phyloP scores from a whole-genome alignment of 2,888 invertebrate species.

The Mycalesis mineus region DNA sequence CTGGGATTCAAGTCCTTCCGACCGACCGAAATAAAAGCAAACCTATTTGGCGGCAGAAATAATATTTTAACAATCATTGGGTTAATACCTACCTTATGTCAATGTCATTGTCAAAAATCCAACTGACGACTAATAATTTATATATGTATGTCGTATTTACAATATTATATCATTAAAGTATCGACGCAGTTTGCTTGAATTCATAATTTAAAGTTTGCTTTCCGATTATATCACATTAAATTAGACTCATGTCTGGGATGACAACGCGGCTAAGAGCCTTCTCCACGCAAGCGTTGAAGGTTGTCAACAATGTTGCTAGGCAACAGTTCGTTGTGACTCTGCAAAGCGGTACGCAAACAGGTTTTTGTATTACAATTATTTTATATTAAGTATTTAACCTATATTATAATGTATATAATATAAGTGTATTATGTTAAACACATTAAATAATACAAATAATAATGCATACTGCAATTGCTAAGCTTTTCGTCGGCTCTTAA shows the following conservation, averaged over 20 bases:
- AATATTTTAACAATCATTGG: too few relatives aligned
- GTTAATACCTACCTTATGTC: too few relatives aligned
- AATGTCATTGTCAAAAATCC: background rate
- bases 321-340: constrained; percentile 64
- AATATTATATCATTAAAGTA: background rate
- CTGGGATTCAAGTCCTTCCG: too few relatives aligned
- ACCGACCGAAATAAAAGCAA: too few relatives aligned
- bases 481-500: too few relatives aligned
- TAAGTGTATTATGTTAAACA: too few relatives aligned
- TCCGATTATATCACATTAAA: background rate
- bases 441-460: too few relatives aligned
- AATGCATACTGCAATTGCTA: too few relatives aligned
- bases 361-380: background rate
- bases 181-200: background rate
- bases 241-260: constrained; percentile 50
- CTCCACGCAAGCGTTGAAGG: constrained; percentile 58
- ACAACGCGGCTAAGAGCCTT: constrained; percentile 62
- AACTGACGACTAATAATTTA: background rate
- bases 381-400: too few relatives aligned
- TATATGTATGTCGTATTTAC: background rate
- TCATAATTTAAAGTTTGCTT: background rate
- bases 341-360: constrained; percentile 45
- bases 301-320: constrained; percentile 70
- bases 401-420: too few relatives aligned
- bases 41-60: too few relatives aligned